Evolutionary conservation across 2,888 invertebrate genomes (phyloP).

Genomic region (Teleiodes luculella): DNA sequence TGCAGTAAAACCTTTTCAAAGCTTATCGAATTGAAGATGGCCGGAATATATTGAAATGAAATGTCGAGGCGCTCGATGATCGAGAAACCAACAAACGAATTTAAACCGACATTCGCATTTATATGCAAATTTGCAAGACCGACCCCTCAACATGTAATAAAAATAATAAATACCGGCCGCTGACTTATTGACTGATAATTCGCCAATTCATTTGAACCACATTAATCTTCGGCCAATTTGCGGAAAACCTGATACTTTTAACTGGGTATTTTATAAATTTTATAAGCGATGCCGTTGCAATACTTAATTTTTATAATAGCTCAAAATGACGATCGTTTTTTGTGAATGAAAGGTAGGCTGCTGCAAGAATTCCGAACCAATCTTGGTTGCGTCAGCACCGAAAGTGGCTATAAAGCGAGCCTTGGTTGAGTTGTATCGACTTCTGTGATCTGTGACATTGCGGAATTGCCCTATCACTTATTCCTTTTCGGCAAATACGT

Average conservation of each 20-base stretch:
- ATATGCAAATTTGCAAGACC: conserved; percentile 16
- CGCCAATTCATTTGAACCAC: conserved; percentile 45
- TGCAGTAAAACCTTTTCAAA: not conserved
- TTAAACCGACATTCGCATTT: conserved; percentile 14
- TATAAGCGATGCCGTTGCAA: conserved; percentile 47
- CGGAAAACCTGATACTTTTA: conserved; percentile 14
- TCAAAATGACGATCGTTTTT: conserved; percentile 46
- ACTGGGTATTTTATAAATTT: conserved; percentile 8
- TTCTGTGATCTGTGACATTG: conserved; percentile 67
- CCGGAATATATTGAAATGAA: conserved; percentile 6
- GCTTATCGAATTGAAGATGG: conserved; percentile 3
- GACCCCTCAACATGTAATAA: conserved; percentile 8
- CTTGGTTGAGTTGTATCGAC: conserved; percentile 57
- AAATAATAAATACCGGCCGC: conserved; percentile 6
- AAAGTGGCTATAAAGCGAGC: conserved; percentile 72
- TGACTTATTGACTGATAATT: conserved; percentile 25
- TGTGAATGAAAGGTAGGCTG: conserved; percentile 49
- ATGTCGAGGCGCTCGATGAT: conserved; percentile 5
- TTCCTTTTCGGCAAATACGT: conserved; percentile 45
- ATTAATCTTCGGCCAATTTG: conserved; percentile 43
- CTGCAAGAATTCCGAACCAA: conserved; percentile 43
- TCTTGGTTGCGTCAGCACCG: conserved; percentile 62
- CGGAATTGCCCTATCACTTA: conserved; percentile 49
- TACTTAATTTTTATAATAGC: conserved; percentile 47
- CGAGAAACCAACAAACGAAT: conserved; percentile 17